A percentile compares a stretch with the other conserved stretches of the same genome.
These are phyloP conservation scores for Dicrurus megarhynchus DNA, from an alignment of 2,113 vertebrate species.

Conservation along the genomic window DNA sequence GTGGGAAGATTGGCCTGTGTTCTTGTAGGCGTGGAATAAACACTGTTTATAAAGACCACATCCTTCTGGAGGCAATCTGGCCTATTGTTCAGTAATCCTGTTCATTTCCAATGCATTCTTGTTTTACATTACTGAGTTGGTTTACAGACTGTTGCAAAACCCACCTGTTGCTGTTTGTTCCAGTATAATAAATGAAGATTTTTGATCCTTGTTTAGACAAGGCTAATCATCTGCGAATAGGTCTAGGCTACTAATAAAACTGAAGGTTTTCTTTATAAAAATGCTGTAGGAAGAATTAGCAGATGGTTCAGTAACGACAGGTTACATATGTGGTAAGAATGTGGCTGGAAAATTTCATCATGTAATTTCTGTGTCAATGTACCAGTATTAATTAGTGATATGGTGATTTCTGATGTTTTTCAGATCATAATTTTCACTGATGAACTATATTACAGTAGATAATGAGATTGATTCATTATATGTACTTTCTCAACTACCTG, in stretches of 20 bases:
- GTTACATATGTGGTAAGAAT: not conserved
- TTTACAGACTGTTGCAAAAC: not conserved
- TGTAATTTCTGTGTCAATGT: accelerated
- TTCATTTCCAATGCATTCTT: not conserved
- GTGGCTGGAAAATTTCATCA: not conserved
- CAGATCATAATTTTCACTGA: not conserved
- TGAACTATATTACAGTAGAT: not conserved
- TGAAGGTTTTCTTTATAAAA: not conserved
- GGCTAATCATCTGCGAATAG: not conserved
- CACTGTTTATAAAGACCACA: not conserved
- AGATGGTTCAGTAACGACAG: not conserved
- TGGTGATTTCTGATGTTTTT: not conserved
- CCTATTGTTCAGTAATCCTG: not conserved
- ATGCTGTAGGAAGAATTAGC: not conserved
- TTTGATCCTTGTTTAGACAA: not conserved
- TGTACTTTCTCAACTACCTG: not conserved
- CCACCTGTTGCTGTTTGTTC: not conserved
- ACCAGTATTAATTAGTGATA: not conserved
- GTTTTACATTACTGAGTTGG: not conserved
- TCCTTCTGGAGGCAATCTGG: not conserved
- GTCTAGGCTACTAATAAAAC: not conserved
- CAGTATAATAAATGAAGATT: not conserved
- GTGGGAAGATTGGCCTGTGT: not conserved
- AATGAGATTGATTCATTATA: not conserved
- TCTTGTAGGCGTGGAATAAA: not conserved